Conservation (phyloP, 2,797 vertebrate species). For the Lepilemur ruficaudatus region DNA sequence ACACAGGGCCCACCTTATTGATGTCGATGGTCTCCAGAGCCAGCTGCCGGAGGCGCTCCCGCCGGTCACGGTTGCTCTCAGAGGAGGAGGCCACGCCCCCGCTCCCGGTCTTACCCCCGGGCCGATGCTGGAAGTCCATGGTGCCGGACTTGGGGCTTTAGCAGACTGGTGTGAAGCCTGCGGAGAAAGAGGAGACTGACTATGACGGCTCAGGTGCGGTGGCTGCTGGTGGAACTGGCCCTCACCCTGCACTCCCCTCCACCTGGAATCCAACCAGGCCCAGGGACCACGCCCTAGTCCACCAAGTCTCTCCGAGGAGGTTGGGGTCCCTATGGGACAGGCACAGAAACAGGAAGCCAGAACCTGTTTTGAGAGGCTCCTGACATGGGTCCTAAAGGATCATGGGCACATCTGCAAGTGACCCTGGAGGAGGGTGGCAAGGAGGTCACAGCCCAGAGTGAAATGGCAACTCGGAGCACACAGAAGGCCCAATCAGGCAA, state of each 20-base stretch:
- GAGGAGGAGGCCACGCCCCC: slow-evolving; percentile 97
- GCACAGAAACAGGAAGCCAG: not conserved
- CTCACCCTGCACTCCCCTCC: not conserved
- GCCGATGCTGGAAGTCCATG: slow-evolving; percentile 99
- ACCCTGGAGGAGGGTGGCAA: rapidly evolving
- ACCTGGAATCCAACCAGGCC: not conserved
- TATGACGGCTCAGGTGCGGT: not conserved
- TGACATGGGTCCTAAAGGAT: not conserved
- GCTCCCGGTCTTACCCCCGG: slow-evolving; percentile 96
- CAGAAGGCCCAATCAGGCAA: not conserved
- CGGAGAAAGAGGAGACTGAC: rapidly evolving
- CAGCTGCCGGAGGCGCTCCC: slow-evolving; percentile 94
- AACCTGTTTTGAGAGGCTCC: not conserved
- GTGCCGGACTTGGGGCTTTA: slow-evolving; percentile 46
- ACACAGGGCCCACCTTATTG: slow-evolving; percentile 88
- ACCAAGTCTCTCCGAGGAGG: not conserved
- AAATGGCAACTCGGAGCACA: rapidly evolving
- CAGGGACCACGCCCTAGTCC: not conserved
- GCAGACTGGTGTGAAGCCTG: not conserved
- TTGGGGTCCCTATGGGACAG: not conserved
- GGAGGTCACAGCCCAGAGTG: too few species aligned
- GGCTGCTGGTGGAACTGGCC: too few species aligned
- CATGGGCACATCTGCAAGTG: not conserved
- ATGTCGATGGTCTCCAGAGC: slow-evolving; percentile 98
- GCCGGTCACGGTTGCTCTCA: slow-evolving; percentile 95